Percentiles rank a stretch among this genome's conserved stretches.
Evolutionary conservation across 2,888 invertebrate species (phyloP).

Genomic region (Acrobasis suavella): DNA sequence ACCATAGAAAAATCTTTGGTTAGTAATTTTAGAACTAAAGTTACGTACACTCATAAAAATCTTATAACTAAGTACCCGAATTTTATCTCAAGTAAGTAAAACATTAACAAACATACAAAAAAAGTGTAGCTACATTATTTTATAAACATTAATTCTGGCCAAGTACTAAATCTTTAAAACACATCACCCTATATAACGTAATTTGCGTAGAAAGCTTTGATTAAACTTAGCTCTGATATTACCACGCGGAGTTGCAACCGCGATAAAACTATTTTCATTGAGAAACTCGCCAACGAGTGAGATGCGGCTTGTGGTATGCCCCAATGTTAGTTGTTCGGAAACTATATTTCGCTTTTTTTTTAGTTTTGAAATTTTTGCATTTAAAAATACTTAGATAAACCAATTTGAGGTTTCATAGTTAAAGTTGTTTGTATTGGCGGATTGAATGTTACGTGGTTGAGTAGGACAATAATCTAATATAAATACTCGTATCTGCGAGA

Average conservation of each 20-base stretch:
- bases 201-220: not conserved
- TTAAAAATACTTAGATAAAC: too few species aligned
- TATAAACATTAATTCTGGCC: not conserved
- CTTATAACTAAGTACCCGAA: too few species aligned
- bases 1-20: too few species aligned
- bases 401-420: too few species aligned
- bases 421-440: too few species aligned
- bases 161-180: not conserved
- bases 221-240: not conserved
- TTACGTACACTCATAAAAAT: too few species aligned
- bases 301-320: constrained; percentile 1
- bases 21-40: too few species aligned
- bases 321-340: not conserved
- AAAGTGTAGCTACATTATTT: not conserved
- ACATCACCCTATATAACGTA: not conserved
- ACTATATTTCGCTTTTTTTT: not conserved
- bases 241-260: not conserved
- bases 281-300: not conserved
- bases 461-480: too few species aligned
- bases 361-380: not conserved
- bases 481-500: too few species aligned
- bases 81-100: too few species aligned
- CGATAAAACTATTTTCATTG: constrained; percentile 13
- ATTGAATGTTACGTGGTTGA: too few species aligned
- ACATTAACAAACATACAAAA: not conserved